Evolutionary conservation across 2,888 invertebrate species (phyloP).

Genomic region (Euclidia mi): DNA sequence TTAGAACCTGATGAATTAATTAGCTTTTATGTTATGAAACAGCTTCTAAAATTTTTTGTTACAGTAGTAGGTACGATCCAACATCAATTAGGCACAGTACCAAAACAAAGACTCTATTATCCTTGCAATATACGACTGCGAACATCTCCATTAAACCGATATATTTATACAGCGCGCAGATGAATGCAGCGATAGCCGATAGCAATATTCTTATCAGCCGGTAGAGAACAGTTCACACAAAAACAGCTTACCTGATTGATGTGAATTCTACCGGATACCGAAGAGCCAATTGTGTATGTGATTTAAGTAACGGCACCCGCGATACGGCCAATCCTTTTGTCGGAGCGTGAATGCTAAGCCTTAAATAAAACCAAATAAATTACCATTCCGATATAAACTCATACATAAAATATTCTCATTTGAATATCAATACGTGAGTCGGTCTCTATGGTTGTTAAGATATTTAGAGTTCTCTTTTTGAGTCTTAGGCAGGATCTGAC

Average conservation of each 20-base stretch:
- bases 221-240: conserved; percentile 19
- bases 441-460: background rate
- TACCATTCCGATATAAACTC: background rate
- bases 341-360: conserved; percentile 3
- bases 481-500: too few relatives aligned
- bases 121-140: too few relatives aligned
- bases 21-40: too few relatives aligned
- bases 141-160: background rate
- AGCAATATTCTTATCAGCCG: conserved; percentile 16
- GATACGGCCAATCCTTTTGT: conserved; percentile 19
- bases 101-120: too few relatives aligned
- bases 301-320: conserved; percentile 19
- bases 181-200: conserved; percentile 11
- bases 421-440: too few relatives aligned
- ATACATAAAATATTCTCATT: background rate
- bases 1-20: too few relatives aligned
- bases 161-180: background rate
- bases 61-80: too few relatives aligned
- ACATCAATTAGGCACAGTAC: too few relatives aligned
- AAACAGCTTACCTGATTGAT: conserved; percentile 23
- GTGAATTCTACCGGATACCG: conserved; percentile 20
- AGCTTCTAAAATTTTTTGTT: too few relatives aligned
- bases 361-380: conserved; percentile 12
- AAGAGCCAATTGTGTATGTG: conserved; percentile 23
- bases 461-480: too few relatives aligned